phyloP scores from a whole-genome alignment of 2,113 vertebrate species.

The Tenrec ecaudatus region DNA sequence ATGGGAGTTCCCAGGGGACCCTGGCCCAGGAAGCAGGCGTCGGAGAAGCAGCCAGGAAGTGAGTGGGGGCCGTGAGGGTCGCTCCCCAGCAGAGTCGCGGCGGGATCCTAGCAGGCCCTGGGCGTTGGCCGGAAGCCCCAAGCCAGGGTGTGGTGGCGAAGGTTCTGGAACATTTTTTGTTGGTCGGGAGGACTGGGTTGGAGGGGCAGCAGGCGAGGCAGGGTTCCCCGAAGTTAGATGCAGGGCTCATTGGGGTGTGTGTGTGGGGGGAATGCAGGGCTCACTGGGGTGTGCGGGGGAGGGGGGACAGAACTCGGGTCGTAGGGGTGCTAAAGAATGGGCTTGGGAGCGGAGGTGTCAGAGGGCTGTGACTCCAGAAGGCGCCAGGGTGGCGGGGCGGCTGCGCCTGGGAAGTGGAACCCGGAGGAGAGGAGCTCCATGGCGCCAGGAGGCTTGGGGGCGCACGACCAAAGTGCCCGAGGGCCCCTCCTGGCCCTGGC shows the following conservation, averaged over 20 bases:
- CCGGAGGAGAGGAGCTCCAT: background rate
- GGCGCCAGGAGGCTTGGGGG: background rate
- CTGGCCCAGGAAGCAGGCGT: background rate
- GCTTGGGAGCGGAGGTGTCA: background rate
- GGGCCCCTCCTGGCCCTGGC: background rate
- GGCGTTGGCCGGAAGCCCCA: constrained; percentile 2
- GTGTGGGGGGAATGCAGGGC: background rate
- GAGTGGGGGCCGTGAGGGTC: fast-evolving
- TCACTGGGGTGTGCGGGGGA: background rate
- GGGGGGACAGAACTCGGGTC: background rate
- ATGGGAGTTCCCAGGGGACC: background rate
- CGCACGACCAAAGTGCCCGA: constrained; percentile 39
- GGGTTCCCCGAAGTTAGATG: background rate
- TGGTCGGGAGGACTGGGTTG: background rate
- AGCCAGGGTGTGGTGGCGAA: background rate
- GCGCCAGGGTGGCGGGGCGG: fast-evolving
- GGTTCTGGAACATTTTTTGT: constrained; percentile 43
- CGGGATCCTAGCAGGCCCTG: background rate
- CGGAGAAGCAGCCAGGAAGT: background rate
- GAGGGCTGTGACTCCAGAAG: background rate
- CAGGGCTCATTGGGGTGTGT: background rate
- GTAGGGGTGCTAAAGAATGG: background rate
- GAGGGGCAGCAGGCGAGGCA: background rate
- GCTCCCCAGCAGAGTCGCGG: background rate
- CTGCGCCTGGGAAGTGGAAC: background rate